phyloP scores from a whole-genome alignment of 2,113 vertebrate species.

The Oriolus oriolus region DNA sequence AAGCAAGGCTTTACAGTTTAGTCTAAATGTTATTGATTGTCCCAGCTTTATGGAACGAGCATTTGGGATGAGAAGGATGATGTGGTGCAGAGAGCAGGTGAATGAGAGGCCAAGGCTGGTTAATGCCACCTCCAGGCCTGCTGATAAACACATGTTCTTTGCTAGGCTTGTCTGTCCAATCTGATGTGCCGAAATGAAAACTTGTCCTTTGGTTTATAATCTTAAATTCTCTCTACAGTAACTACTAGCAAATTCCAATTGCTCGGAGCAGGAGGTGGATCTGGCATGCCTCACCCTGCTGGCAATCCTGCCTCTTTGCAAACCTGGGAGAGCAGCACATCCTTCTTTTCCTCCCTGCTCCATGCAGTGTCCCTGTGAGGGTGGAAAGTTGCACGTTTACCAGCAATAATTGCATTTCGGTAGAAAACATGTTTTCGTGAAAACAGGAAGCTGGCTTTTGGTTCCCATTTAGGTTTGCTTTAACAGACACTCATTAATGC shows the following conservation, averaged over 20 bases:
- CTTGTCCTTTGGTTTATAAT: background rate
- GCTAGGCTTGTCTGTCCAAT: background rate
- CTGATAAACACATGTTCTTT: rapidly evolving
- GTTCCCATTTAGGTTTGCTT: background rate
- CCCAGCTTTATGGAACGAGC: background rate
- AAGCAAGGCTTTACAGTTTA: background rate
- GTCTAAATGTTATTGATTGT: too few species aligned
- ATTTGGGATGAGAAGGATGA: background rate
- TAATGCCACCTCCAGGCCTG: background rate
- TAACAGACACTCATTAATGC: background rate
- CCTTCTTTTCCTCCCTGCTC: background rate
- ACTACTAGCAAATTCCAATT: background rate
- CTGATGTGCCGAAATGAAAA: background rate
- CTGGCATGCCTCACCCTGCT: background rate
- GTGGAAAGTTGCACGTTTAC: background rate
- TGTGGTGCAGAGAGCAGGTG: background rate
- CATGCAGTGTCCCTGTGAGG: background rate
- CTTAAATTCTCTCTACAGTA: background rate
- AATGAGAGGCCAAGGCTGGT: background rate
- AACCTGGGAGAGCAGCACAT: background rate
- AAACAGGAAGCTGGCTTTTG: background rate
- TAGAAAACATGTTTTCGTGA: background rate
- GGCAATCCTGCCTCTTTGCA: background rate
- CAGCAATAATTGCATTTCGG: background rate
- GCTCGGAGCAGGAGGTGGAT: background rate